Conservation (phyloP, 2,113 vertebrate species). For the Junco hyemalis region DNA sequence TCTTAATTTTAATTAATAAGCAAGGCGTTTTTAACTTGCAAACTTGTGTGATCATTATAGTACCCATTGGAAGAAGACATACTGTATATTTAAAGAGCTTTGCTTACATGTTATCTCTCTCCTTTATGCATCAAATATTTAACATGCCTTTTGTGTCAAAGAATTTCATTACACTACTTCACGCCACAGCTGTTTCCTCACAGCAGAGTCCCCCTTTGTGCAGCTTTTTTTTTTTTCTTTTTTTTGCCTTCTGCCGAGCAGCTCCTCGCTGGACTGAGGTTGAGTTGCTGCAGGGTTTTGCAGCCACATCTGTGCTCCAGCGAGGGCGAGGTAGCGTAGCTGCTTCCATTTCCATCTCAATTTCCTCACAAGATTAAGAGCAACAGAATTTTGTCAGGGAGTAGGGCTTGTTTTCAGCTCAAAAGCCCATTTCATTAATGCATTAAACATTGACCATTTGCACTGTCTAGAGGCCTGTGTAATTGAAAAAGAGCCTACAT, state of each 20-base stretch:
- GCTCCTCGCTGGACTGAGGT: constrained; percentile 25
- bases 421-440: constrained; percentile 35
- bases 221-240: background rate
- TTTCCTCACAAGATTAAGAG: constrained; percentile 59
- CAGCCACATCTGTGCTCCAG: constrained; percentile 3
- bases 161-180: constrained; percentile 45
- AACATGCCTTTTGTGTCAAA: constrained; percentile 45
- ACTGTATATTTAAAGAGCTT: constrained; percentile 49
- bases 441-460: constrained; percentile 55
- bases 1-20: constrained; percentile 78
- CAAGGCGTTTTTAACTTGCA: constrained; percentile 75
- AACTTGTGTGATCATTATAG: constrained; percentile 80
- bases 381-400: constrained; percentile 51
- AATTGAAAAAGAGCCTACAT: background rate
- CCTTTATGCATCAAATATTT: constrained; percentile 28
- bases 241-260: constrained; percentile 28
- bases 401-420: constrained; percentile 7
- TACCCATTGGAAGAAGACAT: constrained; percentile 37
- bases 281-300: constrained; percentile 21
- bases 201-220: background rate
- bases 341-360: constrained; percentile 23
- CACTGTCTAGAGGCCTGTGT: constrained; percentile 48
- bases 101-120: background rate
- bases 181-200: constrained; percentile 12
- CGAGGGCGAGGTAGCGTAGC: background rate